Evolutionary conservation across 2,888 invertebrate species (phyloP), one percentile per base, ranked within the genome.

Genomic region (Andricus quercusramuli): DNA sequence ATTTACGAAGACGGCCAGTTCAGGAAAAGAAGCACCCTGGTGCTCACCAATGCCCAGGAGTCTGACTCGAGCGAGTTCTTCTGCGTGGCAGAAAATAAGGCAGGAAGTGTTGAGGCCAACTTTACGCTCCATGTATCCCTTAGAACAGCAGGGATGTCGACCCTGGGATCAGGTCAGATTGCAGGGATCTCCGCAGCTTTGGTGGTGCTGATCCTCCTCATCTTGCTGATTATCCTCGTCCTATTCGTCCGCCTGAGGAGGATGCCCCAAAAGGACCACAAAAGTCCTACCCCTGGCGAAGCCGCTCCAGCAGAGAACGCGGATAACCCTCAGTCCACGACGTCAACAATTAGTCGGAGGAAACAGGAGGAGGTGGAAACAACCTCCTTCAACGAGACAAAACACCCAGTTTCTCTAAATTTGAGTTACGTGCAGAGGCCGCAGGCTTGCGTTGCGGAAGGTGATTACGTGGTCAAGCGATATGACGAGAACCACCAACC

Each of bases 71-170:
- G 96, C 80, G 97, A 97, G 89, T 97, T 98, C 93, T 97, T 97
- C 91, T 98, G 98, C 92, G 96, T 97, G 2, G 98, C 98, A 13
- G 97, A 97, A 93, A 98, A 98, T 93, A 95, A 96, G 82, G 98
- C 97, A 5, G 98, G 98, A 32, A 96, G 95, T 89, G 96, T 96
- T 51, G 97, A 97, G 93, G 97, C 97, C 20, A 98, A 98, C 93
- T 98, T 98, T 90, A 98, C 98, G 59, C 94, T 98, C 64, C 96
- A 96, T 90, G 96, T 98, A 78, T 95, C 96, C 78, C 95, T 96
- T 93, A 93, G 96, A 80, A 94, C 96, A 68, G 96, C 96, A 44
- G 97, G 97, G 77, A 96, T 97, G 94, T 96, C 96, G 3, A 96
- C 96, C 0, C 93, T 98, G 81, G 97, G 96, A 74, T 96, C 96